A percentile compares a stretch with the other conserved stretches of the same genome.
These are phyloP conservation scores for Rhodinocichla rosea DNA, from an alignment of 2,113 vertebrate species.

Conservation along the genomic window DNA sequence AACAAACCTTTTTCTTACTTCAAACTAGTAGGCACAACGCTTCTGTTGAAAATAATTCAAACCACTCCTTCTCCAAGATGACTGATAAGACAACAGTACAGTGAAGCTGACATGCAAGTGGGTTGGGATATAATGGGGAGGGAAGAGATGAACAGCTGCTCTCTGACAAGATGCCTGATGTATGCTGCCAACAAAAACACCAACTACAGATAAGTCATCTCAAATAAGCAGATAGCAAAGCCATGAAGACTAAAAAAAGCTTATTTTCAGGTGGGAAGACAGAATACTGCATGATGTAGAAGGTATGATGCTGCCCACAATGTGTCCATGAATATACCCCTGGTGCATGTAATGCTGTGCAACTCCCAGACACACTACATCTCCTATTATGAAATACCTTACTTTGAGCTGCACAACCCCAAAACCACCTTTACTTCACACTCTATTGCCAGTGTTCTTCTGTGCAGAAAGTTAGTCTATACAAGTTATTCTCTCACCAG, in stretches of 20 bases:
- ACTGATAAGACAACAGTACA: not conserved
- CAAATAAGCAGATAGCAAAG: slow-evolving; percentile 1
- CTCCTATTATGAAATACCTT: not conserved
- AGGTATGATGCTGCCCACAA: not conserved
- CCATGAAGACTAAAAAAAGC: not conserved
- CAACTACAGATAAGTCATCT: slow-evolving; percentile 21
- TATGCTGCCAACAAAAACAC: slow-evolving; percentile 25
- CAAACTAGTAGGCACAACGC: not conserved
- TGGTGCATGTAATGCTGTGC: not conserved
- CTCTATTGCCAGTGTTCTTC: not conserved
- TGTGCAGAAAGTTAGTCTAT: slow-evolving; percentile 12
- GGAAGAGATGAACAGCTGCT: slow-evolving; percentile 20
- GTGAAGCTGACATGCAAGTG: not conserved
- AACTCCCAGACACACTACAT: not conserved
- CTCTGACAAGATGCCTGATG: slow-evolving; percentile 15
- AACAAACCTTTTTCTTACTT: not conserved
- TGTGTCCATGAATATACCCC: not conserved
- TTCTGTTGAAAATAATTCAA: slow-evolving; percentile 23
- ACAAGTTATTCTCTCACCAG: not conserved
- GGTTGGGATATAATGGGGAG: not conserved
- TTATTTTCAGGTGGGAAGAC: not conserved
- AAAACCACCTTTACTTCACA: slow-evolving; percentile 21
- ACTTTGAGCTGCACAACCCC: not conserved
- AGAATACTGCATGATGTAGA: not conserved
- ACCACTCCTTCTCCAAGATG: not conserved